Evolutionary conservation across 2,888 invertebrate genomes (phyloP).

Genomic region (Dendrolimus houi): DNA sequence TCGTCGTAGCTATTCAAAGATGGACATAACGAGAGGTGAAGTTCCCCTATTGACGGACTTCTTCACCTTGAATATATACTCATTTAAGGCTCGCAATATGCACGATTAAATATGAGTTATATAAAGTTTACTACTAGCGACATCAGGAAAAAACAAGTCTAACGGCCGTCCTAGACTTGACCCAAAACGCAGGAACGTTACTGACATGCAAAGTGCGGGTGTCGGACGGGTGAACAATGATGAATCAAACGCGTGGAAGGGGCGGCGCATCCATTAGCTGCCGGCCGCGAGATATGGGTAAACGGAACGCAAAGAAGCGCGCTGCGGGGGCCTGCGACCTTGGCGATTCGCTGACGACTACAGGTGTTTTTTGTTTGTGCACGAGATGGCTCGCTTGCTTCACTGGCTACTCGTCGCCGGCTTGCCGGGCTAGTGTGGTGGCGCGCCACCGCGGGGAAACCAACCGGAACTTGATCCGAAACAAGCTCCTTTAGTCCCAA

Average conservation of each 20-base stretch:
- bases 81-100: conserved; percentile 1
- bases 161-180: conserved; percentile 49
- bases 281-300: conserved; percentile 70
- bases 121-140: conserved; percentile 1
- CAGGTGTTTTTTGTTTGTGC: conserved; percentile 73
- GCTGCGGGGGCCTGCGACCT: conserved; percentile 67
- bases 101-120: not conserved
- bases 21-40: too few relatives aligned
- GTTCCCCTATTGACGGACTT: too few relatives aligned
- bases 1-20: too few relatives aligned
- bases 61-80: not conserved
- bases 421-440: conserved; percentile 24
- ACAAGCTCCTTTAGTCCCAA: conserved; percentile 34
- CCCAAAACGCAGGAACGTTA: conserved; percentile 28
- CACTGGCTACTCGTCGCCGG: conserved; percentile 31
- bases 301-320: conserved; percentile 65
- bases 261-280: conserved; percentile 48
- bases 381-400: conserved; percentile 48
- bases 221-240: conserved; percentile 33
- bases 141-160: conserved; percentile 23
- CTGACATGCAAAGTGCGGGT: conserved; percentile 22
- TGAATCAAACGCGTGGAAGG: conserved; percentile 60
- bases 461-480: conserved; percentile 52
- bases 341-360: conserved; percentile 69
- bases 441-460: conserved; percentile 30